These are phyloP conservation scores for Busseola fusca DNA, from an alignment of 2,888 invertebrate species.

Conservation along the genomic window DNA sequence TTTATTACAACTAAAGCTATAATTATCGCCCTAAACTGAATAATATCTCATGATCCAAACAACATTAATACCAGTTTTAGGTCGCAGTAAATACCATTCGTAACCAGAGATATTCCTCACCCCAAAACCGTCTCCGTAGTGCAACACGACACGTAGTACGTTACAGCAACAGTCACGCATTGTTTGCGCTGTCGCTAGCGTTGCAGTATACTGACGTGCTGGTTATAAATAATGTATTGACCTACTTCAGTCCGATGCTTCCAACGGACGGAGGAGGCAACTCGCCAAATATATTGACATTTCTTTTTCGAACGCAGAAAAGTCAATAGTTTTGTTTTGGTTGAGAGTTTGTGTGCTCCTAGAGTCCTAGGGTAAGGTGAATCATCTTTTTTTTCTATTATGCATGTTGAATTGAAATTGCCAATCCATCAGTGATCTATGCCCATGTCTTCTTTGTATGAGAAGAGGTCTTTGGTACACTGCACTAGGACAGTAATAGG, in stretches of 20 bases:
- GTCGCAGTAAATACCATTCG: conserved; percentile 13
- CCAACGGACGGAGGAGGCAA: conserved; percentile 46
- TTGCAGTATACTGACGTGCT: conserved; percentile 72
- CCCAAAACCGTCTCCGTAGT: conserved; percentile 3
- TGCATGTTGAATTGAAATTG: too few relatives aligned
- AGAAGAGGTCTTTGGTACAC: background rate
- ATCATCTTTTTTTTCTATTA: background rate
- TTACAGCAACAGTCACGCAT: conserved; percentile 42
- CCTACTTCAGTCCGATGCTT: conserved; percentile 72
- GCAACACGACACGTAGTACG: conserved; percentile 32
- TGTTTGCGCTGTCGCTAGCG: conserved; percentile 60
- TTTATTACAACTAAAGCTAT: background rate
- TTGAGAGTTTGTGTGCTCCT: background rate
- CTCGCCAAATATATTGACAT: conserved; percentile 54
- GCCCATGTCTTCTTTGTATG: background rate
- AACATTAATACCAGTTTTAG: conserved; percentile 12
- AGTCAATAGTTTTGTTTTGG: conserved; percentile 17
- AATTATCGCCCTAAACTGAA: background rate
- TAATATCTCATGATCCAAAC: background rate
- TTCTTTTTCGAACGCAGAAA: conserved; percentile 37
- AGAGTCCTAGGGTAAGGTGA: background rate
- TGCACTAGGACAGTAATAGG: background rate
- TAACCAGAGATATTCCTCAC: background rate
- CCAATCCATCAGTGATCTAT: too few relatives aligned
- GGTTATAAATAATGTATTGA: conserved; percentile 85